Evolutionary conservation across 2,888 invertebrate species (phyloP), one percentile per base, ranked within the genome.

Genomic region (Chrysopilus asiliformis): DNA sequence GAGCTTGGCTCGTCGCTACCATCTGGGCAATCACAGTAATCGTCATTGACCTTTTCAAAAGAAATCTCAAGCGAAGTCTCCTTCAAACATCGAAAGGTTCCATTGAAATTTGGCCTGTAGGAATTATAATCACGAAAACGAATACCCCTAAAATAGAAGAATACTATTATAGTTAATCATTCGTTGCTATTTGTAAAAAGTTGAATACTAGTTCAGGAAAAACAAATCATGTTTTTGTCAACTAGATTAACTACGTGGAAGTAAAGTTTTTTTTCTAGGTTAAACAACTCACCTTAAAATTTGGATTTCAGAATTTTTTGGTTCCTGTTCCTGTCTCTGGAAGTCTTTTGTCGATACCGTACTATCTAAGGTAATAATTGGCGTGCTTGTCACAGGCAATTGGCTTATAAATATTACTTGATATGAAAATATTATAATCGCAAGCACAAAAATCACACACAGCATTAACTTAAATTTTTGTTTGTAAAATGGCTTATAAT

Each of bases 21-120:
- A 62, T 83, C 89, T 47, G 69, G 58, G 64, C 89, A 89, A 58
- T 89, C 89, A 67, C 89, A 89, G 53, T 75, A 89, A 56, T 89
- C 78, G 60, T 89, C 87, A 55, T 89, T 89, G 2, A 89, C 63
- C 47, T 66, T 65, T 7, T 60, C 49, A 53, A 68, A 74, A 2
- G 67, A 57, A 34, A 78, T 70, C 43, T 65, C 60, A 37, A 58
- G 53, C 39, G 57, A 24, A 15, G 34, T 17, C 12, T 37, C 37
- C 22, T 22, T 61, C 34, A 69, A 52, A 36, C 71, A 71, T 28
- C 56, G 53, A 42, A 69, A 70, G 30, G 60, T 62, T 1, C 63
- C 65, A 4, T 54, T 50, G 7, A 50, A 53, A 42, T 66, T 65
- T 2, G 67, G 66, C 38, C 58, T 56, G 39, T 68, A 68, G 4